phyloP scores from a whole-genome alignment of 2,888 invertebrate species.

The Leucophora obtusa region DNA sequence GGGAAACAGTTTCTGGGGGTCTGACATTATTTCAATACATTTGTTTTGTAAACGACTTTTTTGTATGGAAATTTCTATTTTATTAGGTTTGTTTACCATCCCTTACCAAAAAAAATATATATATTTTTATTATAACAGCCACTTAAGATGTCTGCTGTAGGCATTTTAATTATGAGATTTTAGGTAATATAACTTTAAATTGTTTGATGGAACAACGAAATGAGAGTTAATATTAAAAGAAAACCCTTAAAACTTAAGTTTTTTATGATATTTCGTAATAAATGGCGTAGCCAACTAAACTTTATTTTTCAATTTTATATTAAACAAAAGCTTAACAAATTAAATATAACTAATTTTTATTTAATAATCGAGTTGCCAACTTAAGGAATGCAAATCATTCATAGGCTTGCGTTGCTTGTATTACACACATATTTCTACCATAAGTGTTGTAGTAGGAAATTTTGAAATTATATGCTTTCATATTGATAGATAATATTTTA shows the following conservation, averaged over 20 bases:
- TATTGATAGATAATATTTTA: too few relatives aligned
- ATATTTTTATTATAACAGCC: constrained; percentile 34
- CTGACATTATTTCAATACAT: background rate
- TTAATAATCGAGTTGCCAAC: too few relatives aligned
- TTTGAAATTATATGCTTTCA: too few relatives aligned
- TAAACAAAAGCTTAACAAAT: too few relatives aligned
- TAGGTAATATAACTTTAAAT: background rate
- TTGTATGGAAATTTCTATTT: background rate
- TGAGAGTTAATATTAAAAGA: too few relatives aligned
- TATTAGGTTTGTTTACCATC: constrained; percentile 3
- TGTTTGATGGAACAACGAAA: background rate
- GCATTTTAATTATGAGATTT: constrained; percentile 47
- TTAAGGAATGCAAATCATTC: too few relatives aligned
- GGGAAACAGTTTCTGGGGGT: background rate
- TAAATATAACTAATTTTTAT: too few relatives aligned
- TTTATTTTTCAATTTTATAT: too few relatives aligned
- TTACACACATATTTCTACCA: too few relatives aligned
- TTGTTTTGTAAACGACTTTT: background rate
- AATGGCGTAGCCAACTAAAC: background rate
- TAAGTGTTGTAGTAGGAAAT: too few relatives aligned
- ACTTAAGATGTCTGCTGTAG: constrained; percentile 55
- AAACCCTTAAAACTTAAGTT: background rate
- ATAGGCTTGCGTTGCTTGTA: too few relatives aligned
- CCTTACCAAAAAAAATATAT: constrained; percentile 35
- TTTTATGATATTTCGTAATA: background rate